phyloP scores from a whole-genome alignment of 2,113 vertebrate species.

The Callaeas wilsoni region DNA sequence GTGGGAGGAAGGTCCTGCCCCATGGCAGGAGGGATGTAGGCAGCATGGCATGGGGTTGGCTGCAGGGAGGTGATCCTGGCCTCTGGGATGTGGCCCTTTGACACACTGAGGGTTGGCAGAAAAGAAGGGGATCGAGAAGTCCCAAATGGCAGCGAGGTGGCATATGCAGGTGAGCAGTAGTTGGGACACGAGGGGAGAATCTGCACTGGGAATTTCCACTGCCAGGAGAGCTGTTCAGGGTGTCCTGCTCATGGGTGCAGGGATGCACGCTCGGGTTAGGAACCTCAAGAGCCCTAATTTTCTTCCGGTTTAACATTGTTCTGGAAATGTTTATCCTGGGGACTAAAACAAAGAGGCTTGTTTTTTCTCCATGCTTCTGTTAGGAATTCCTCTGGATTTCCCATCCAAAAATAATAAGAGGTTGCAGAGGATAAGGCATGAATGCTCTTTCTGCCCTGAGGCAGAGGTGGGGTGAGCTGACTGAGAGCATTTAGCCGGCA shows the following conservation, averaged over 20 bases:
- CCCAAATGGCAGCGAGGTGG: background rate
- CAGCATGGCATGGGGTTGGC: rapidly evolving
- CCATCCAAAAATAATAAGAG: slow-evolving; percentile 5
- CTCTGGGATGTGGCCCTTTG: background rate
- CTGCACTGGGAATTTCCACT: background rate
- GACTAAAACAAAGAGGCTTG: background rate
- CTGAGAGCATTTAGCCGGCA: rapidly evolving
- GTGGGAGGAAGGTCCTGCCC: background rate
- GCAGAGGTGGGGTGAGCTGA: background rate
- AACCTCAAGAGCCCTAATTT: background rate
- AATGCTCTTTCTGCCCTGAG: background rate
- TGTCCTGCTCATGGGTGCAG: background rate
- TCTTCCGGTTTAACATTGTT: background rate
- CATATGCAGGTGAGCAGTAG: background rate
- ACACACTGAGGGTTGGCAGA: rapidly evolving
- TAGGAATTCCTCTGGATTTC: slow-evolving; percentile 33
- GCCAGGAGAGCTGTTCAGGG: background rate
- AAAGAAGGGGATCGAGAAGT: background rate
- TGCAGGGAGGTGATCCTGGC: background rate
- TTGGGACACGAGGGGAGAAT: rapidly evolving
- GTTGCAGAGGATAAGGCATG: background rate
- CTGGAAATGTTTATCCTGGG: background rate
- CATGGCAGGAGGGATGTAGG: background rate
- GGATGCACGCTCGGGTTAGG: rapidly evolving
- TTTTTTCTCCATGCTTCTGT: background rate